phyloP scores from a whole-genome alignment of 2,888 invertebrate species.

The Dasysyrphus albostriatus region DNA sequence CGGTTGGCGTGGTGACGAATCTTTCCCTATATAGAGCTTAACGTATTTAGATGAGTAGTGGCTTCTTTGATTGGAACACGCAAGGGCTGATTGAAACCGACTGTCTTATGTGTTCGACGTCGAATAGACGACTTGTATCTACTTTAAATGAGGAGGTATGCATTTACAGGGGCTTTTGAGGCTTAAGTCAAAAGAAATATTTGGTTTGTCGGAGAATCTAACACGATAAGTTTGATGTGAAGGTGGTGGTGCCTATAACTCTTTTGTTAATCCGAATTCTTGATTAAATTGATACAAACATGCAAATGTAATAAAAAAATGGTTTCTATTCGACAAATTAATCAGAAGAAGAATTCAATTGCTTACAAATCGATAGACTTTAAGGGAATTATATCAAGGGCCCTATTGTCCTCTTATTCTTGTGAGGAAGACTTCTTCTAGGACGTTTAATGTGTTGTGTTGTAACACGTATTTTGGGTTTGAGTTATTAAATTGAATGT shows the following conservation, averaged over 20 bases:
- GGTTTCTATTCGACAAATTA: slow-evolving; percentile 41
- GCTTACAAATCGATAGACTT: slow-evolving; percentile 47
- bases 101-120: slow-evolving; percentile 27
- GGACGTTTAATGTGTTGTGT: slow-evolving; percentile 33
- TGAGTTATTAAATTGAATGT: not conserved
- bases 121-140: slow-evolving; percentile 4
- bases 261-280: slow-evolving; percentile 44
- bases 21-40: slow-evolving; percentile 7
- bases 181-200: slow-evolving; percentile 1
- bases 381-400: slow-evolving; percentile 1
- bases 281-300: slow-evolving; percentile 49
- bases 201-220: slow-evolving; percentile 14
- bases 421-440: slow-evolving; percentile 8
- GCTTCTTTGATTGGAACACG: slow-evolving; percentile 40
- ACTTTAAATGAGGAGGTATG: slow-evolving; percentile 17
- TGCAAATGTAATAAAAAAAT: slow-evolving; percentile 50
- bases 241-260: slow-evolving; percentile 5
- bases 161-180: not conserved
- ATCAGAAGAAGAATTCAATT: slow-evolving; percentile 45
- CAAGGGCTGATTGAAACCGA: slow-evolving; percentile 32
- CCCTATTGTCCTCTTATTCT: slow-evolving; percentile 26
- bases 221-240: not conserved
- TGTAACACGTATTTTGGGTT: slow-evolving; percentile 34
- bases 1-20: slow-evolving; percentile 25
- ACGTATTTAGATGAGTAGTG: slow-evolving; percentile 19